Evolutionary conservation across 1,140 invertebrate species (phyloP), one percentile per base, ranked within the genome.

Genomic region (Triops longicaudatus): DNA sequence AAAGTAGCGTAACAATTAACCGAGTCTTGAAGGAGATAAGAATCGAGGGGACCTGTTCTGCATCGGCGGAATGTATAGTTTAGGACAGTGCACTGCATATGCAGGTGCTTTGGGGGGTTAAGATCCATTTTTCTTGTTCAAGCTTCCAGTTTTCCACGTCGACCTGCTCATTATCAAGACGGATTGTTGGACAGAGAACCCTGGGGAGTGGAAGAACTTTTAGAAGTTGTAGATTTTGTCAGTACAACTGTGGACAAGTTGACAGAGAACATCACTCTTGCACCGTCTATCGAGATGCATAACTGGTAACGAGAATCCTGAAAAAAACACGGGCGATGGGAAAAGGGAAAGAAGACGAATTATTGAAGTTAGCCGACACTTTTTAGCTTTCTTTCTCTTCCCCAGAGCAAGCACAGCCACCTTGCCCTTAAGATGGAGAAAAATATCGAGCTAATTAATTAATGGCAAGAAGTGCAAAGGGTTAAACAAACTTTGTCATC

Each of bases 171-270:
- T 63, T 63, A 63, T 63, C 50, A 63, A 63, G 50, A 63, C 22
- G n/a, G 50, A 63, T 63, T 22, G n/a, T 63, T 63, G 50, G 50
- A 63, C 50, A 22, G 50, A 63, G 50, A 63, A 17, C 14, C 50
- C 50, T 17, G 14, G 50, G 50, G 50, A 22, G 50, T 4, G 50
- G 50, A 11, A 22, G 22, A 63, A 63, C 50, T 14, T 63, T 63
- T 63, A 63, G 50, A 63, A 63, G 50, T 63, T 63, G 50, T 63
- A 63, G 50, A 63, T 63, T 17, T 63, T 63, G 50, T 63, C 50
- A 63, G 50, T 63, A 22, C 50, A 63, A 63, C 50, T 63, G 50
- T 63, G 50, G 50, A 63, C 50, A 63, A 63, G 17, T 63, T 63
- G 50, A 63, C 50, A 63, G 50, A 63, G 50, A 17, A 63, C 50